Base-by-base conservation (phyloP, 2,888 invertebrate genomes). In the Venusia cambrica region DNA sequence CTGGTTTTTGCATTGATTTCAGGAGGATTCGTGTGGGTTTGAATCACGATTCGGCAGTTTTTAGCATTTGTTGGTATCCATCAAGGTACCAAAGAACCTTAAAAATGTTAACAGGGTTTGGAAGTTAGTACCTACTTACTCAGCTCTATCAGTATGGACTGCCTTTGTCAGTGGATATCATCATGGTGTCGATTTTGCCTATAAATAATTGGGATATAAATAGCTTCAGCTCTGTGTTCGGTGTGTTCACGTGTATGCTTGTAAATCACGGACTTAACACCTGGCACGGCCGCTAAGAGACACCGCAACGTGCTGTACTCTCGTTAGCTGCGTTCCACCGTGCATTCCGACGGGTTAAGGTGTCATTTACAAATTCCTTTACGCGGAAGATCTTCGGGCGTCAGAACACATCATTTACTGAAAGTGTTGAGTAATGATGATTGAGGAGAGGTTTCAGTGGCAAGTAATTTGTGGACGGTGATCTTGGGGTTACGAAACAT, bases 201-300 rank as follows among this genome's bases (percentile, higher is more conserved):
- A 13, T 12, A 11, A 14, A n/a, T 26, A 11, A 26, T 33, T 14
- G 5, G 20, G 13, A 11, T 21, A 28, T 27, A 22, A 34, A 34
- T 34, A 34, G 16, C 11, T 11, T 6, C 2, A 15, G 10, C 10
- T 19, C 14, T 18, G 20, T 20, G n/a, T 1, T 9, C n/a, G 20
- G 7, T 22, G 31, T 27, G 9, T 15, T 15, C 45, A 45, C 41
- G 41, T 49, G 48, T 43, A 12, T 4, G 8, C 26, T 20, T 32
- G 51, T 49, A 46, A 44, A 46, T 49, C 43, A 45, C 16, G 6
- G 6, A n/a, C n/a, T n/a, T n/a, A n/a, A n/a, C n/a, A n/a, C n/a
- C n/a, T 12, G 15, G 34, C 37, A 35, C 35, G 25, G 20, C 14
- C 6, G 2, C 32, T n/a, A 9, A 11, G 26, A 27, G 6, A 9